These are phyloP conservation scores for Entomyzon cyanotis DNA, from an alignment of 2,113 vertebrate genomes.

Conservation along the genomic window DNA sequence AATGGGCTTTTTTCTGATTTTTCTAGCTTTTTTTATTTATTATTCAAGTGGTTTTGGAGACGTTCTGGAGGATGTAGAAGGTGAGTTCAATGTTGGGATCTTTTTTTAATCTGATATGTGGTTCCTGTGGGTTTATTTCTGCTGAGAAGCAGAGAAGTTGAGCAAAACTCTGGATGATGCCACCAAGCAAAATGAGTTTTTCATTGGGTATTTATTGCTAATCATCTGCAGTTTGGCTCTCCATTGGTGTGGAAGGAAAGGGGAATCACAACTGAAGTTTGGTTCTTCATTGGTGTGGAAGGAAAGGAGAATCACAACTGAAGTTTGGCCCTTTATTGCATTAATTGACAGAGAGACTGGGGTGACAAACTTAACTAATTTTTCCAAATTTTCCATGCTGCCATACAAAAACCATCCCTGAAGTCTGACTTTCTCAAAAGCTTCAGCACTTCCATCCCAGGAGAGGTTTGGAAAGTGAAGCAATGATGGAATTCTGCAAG, in stretches of 20 bases:
- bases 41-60: background rate
- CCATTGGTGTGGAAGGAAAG: background rate
- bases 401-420: fast-evolving
- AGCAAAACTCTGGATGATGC: background rate
- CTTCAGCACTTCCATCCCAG: background rate
- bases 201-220: background rate
- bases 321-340: no score
- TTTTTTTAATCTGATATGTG: background rate
- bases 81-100: background rate
- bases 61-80: background rate
- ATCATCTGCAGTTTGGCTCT: background rate
- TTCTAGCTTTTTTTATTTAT: background rate
- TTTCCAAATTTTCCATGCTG: background rate
- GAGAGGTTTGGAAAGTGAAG: background rate
- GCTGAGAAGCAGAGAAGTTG: background rate
- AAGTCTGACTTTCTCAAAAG: background rate
- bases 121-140: background rate
- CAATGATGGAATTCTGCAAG: background rate
- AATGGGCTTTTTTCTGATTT: background rate
- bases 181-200: background rate
- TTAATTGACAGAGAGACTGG: background rate
- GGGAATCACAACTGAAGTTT: background rate
- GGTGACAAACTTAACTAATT: background rate
- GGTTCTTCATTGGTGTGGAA: background rate
- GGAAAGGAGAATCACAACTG: background rate